Conservation (phyloP, 2,113 vertebrate genomes). For the Cnemophilus loriae region DNA sequence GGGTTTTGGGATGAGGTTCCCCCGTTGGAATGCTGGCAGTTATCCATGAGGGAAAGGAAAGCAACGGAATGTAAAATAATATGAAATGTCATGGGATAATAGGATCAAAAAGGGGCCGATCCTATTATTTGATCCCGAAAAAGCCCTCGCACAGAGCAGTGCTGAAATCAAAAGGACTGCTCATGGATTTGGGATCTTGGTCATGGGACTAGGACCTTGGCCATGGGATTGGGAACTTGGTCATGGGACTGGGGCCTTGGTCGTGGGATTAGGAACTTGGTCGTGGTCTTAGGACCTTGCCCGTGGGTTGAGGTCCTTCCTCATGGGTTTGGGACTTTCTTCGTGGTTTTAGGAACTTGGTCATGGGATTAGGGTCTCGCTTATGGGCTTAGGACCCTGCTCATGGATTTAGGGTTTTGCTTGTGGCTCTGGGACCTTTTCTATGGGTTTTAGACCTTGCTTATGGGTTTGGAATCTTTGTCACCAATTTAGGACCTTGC, state of each 20-base stretch:
- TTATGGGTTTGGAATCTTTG: not conserved
- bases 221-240: not conserved
- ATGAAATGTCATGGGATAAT: not conserved
- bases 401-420: not conserved
- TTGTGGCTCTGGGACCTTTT: not conserved
- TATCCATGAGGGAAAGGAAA: not conserved
- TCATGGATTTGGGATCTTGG: not conserved
- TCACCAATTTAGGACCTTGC: not conserved
- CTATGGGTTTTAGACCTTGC: rapidly evolving
- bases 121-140: rapidly evolving
- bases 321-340: rapidly evolving
- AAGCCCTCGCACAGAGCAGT: rapidly evolving
- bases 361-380: not conserved
- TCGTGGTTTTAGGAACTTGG: not conserved
- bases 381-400: not conserved
- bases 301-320: not conserved
- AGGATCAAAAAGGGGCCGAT: not conserved
- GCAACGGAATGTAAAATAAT: not conserved
- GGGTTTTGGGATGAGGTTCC: not conserved
- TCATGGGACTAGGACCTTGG: no score
- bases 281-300: not conserved
- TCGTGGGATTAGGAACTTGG: not conserved
- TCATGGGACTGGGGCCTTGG: not conserved
- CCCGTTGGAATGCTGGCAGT: not conserved
- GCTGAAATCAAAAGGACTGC: not conserved